phyloP scores from a whole-genome alignment of 2,113 vertebrate species.

The Epinephelus fuscoguttatus region DNA sequence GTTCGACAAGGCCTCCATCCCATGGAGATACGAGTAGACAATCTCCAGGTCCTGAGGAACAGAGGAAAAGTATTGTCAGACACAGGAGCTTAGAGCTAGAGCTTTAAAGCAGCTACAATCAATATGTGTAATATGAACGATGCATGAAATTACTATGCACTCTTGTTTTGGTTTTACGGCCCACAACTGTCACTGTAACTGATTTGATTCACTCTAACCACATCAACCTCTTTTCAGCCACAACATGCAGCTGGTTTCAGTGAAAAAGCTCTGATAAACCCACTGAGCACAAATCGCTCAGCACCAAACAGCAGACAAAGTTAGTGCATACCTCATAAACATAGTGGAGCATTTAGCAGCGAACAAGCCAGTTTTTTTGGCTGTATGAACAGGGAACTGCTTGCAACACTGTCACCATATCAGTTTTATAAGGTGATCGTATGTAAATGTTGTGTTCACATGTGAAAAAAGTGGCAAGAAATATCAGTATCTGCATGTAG shows the following conservation, averaged over 20 bases:
- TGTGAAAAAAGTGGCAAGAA: too few relatives aligned
- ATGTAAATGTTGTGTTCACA: not conserved
- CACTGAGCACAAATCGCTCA: not conserved
- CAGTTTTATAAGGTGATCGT: not conserved
- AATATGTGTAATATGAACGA: not conserved
- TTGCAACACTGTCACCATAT: not conserved
- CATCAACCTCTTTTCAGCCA: not conserved
- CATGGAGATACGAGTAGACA: slow-evolving; percentile 97
- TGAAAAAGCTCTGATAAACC: not conserved
- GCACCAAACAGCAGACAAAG: not conserved
- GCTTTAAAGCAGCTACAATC: not conserved
- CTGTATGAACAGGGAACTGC: not conserved
- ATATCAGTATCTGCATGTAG: not conserved
- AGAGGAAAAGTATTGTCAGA: slow-evolving; percentile 10
- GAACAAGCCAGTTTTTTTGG: not conserved
- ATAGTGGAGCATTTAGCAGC: not conserved
- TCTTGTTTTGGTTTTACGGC: too few relatives aligned
- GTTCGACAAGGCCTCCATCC: slow-evolving; percentile 98
- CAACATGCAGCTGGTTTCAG: not conserved
- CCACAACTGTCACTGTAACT: not conserved
- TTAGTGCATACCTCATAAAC: not conserved
- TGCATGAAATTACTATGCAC: not conserved
- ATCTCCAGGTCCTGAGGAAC: slow-evolving; percentile 94
- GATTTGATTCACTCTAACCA: not conserved
- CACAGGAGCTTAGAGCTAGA: not conserved